Conservation (phyloP, 2,888 invertebrate species). For the Sphaerophoria taeniata region DNA sequence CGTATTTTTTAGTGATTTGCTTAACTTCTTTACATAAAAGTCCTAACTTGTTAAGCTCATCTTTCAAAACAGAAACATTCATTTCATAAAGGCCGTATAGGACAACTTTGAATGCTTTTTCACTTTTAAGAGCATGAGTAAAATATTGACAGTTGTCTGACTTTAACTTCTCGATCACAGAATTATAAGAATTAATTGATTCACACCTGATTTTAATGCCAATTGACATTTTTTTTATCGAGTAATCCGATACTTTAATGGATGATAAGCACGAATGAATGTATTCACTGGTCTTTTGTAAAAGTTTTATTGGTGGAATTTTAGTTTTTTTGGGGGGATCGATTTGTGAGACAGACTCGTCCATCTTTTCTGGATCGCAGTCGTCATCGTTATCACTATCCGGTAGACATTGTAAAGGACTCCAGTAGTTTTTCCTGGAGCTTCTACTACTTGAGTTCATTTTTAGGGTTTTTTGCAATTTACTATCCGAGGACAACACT, state of each 20-base stretch:
- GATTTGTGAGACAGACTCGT: too few species aligned
- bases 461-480: too few species aligned
- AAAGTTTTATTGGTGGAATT: conserved; percentile 24
- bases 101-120: conserved; percentile 24
- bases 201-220: conserved; percentile 27
- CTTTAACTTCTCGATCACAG: neutral
- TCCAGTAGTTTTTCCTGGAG: too few species aligned
- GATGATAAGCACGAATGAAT: conserved; percentile 18
- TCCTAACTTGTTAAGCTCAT: conserved; percentile 5
- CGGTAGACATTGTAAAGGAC: too few species aligned
- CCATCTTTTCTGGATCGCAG: too few species aligned
- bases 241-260: conserved; percentile 12
- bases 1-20: conserved; percentile 22
- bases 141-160: too few species aligned
- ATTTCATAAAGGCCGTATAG: conserved; percentile 16
- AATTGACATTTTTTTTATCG: conserved; percentile 35
- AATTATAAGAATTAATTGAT: conserved; percentile 16
- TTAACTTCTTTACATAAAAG: conserved; percentile 29
- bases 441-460: too few species aligned
- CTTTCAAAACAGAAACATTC: conserved; percentile 2
- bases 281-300: conserved; percentile 30
- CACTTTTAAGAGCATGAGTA: too few species aligned
- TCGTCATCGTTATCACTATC: too few species aligned
- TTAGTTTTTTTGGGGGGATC: neutral
- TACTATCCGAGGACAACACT: neutral